A percentile compares a stretch with the other conserved stretches of the same genome.
Conservation (phyloP, 30 jellyfish, hydroid and myxozoan genomes). For the Mastigias papua region DNA sequence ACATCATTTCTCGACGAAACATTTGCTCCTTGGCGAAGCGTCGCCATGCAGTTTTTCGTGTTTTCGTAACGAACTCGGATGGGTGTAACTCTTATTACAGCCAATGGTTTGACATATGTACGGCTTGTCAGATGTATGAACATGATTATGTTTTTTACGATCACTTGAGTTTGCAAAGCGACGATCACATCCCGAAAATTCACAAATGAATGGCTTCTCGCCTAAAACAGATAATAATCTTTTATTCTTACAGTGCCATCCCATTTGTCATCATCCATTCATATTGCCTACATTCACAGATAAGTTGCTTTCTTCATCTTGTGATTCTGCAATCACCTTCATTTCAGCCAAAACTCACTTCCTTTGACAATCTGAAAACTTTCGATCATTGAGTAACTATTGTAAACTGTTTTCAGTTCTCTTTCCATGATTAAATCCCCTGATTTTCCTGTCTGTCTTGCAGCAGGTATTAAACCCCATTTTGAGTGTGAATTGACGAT, state of each 20-base stretch:
- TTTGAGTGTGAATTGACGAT: too few relatives aligned
- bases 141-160: constrained; percentile 84
- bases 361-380: too few relatives aligned
- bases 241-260: too few relatives aligned
- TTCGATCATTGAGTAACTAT: too few relatives aligned
- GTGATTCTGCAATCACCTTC: too few relatives aligned
- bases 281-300: neutral
- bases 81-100: constrained; percentile 94
- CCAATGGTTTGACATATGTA: constrained; percentile 91
- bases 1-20: neutral
- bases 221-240: constrained; percentile 8
- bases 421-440: too few relatives aligned
- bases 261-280: neutral
- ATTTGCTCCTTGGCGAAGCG: constrained; percentile 61
- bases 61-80: constrained; percentile 90
- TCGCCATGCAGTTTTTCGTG: constrained; percentile 94
- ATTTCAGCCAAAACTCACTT: neutral
- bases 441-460: too few relatives aligned
- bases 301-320: neutral
- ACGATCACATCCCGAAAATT: constrained; percentile 88
- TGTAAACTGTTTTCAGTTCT: too few relatives aligned
- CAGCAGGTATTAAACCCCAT: too few relatives aligned
- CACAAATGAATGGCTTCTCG: constrained; percentile 96
- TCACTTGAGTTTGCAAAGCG: constrained; percentile 91
- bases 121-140: constrained; percentile 91